A percentile compares a stretch with the other conserved stretches of the same genome.
phyloP scores from a whole-genome alignment of 2,113 vertebrate species.

The Lasiurus cinereus region DNA sequence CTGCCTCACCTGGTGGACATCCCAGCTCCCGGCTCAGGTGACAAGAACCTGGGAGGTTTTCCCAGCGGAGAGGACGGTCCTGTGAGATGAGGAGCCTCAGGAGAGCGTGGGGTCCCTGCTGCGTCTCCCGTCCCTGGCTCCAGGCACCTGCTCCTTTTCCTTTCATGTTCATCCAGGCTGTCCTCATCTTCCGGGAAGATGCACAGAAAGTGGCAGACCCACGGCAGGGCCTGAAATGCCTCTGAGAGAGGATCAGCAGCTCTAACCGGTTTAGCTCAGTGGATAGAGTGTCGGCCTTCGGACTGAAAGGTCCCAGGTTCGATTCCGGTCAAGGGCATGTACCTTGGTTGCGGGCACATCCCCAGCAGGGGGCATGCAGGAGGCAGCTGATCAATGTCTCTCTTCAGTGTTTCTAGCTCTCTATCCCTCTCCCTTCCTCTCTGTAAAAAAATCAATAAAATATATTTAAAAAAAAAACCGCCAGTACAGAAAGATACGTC shows the following conservation, averaged over 20 bases:
- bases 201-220: neutral
- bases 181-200: neutral
- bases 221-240: neutral
- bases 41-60: neutral
- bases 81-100: neutral
- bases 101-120: accelerated
- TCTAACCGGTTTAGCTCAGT: too few species aligned
- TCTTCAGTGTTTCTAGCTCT: too few species aligned
- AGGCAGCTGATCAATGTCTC: too few species aligned
- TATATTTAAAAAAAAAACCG: neutral
- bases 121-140: neutral
- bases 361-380: too few species aligned
- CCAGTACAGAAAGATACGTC: neutral
- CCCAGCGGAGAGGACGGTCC: neutral
- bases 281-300: too few species aligned
- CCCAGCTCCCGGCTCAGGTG: neutral
- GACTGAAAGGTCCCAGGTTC: too few species aligned
- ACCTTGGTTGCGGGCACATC: too few species aligned
- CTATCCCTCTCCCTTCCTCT: too few species aligned
- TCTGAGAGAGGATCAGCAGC: neutral
- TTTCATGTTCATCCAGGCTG: neutral
- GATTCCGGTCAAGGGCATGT: too few species aligned
- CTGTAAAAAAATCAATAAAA: too few species aligned
- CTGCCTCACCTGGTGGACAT: neutral
- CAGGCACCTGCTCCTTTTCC: neutral